phyloP scores from a whole-genome alignment of 2,113 vertebrate genomes.

The Chitala chitala region DNA sequence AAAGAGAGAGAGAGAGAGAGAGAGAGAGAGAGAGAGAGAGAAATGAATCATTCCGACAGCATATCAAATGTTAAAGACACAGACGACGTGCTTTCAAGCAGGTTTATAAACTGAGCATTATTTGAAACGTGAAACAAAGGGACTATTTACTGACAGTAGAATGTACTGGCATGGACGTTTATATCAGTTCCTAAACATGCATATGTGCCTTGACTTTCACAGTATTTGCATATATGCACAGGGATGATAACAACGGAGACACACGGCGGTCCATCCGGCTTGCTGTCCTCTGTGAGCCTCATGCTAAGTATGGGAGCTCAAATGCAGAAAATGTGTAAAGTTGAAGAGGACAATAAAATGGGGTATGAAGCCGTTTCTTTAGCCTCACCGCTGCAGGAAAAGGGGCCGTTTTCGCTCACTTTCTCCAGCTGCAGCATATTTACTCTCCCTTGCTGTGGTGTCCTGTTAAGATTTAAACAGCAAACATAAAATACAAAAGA shows the following conservation, averaged over 20 bases:
- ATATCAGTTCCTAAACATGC: slow-evolving; percentile 47
- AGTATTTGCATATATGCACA: not conserved
- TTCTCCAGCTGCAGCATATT: slow-evolving; percentile 58
- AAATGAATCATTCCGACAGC: slow-evolving; percentile 68
- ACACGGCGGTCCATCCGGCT: too few relatives aligned
- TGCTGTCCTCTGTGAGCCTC: not conserved
- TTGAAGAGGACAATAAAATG: slow-evolving; percentile 41
- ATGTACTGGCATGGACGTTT: slow-evolving; percentile 55
- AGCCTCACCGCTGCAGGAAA: slow-evolving; percentile 50
- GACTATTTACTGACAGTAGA: slow-evolving; percentile 50
- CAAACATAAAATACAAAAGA: slow-evolving; percentile 64
- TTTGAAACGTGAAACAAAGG: slow-evolving; percentile 65
- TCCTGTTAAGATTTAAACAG: slow-evolving; percentile 70
- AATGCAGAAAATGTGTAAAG: slow-evolving; percentile 46
- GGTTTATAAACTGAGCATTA: slow-evolving; percentile 58
- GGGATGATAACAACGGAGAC: not conserved
- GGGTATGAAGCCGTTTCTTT: slow-evolving; percentile 55
- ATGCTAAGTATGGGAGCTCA: slow-evolving; percentile 36
- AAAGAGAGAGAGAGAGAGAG: slow-evolving; percentile 66
- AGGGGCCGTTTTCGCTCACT: not conserved
- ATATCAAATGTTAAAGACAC: slow-evolving; percentile 61
- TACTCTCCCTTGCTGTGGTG: slow-evolving; percentile 59
- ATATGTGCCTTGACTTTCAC: slow-evolving; percentile 47
- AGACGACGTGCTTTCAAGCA: slow-evolving; percentile 52
- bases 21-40: slow-evolving; percentile 63